Percentiles rank a stretch among this genome's conserved stretches.
These are phyloP conservation scores for Sturnus vulgaris DNA, from an alignment of 2,113 vertebrate species.

Conservation along the genomic window DNA sequence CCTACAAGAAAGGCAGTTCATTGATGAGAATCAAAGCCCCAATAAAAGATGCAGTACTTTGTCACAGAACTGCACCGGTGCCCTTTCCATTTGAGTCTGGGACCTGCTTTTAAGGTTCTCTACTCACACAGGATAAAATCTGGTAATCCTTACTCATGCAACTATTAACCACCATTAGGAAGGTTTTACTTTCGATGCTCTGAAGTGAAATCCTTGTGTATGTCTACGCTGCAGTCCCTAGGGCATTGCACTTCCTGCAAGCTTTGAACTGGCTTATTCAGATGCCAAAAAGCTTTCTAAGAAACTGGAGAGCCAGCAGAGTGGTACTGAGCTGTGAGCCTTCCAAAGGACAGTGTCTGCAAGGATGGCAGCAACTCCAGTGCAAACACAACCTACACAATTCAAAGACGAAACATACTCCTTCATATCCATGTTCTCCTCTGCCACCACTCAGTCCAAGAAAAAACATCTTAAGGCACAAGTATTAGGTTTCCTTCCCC, in stretches of 20 bases:
- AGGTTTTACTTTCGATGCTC: neutral
- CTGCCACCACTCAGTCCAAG: neutral
- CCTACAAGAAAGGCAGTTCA: neutral
- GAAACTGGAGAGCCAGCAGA: neutral
- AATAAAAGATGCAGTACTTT: neutral
- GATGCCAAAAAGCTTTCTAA: slow-evolving; percentile 14
- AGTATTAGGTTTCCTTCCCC: neutral
- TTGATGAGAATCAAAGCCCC: neutral
- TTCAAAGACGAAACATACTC: neutral
- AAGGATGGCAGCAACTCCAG: neutral
- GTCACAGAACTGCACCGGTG: neutral
- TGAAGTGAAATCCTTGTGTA: neutral
- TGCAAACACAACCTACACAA: neutral
- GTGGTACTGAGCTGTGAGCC: neutral
- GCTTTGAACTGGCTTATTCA: neutral
- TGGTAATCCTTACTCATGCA: neutral
- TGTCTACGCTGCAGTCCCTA: neutral
- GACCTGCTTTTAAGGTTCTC: neutral
- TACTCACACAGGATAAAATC: neutral
- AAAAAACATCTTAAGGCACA: neutral
- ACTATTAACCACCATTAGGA: neutral
- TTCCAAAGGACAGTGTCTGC: neutral
- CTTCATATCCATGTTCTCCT: neutral
- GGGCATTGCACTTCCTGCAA: neutral
- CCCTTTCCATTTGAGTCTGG: neutral